These are phyloP conservation scores for Trachelus stipa DNA, from an alignment of 2,888 invertebrate genomes.

Conservation along the genomic window DNA sequence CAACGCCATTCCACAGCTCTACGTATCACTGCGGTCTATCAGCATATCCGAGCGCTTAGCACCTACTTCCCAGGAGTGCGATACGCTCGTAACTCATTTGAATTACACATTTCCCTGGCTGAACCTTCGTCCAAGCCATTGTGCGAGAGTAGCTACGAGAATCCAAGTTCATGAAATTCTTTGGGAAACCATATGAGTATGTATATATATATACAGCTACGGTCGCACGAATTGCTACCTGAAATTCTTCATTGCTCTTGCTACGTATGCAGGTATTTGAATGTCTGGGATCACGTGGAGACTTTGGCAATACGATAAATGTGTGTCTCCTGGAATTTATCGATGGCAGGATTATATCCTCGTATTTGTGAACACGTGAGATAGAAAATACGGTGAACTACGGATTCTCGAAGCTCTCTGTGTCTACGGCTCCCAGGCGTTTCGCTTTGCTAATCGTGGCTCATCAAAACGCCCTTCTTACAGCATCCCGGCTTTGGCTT, in stretches of 20 bases:
- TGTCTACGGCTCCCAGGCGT: slow-evolving; percentile 61
- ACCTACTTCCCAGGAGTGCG: slow-evolving; percentile 67
- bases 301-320: not conserved
- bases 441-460: slow-evolving; percentile 62
- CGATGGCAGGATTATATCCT: not conserved
- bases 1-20: slow-evolving; percentile 55
- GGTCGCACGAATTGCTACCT: not conserved
- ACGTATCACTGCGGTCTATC: slow-evolving; percentile 56
- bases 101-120: slow-evolving; percentile 65
- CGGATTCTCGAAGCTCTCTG: slow-evolving; percentile 48
- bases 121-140: not conserved
- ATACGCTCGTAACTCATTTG: slow-evolving; percentile 66
- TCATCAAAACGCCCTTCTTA: slow-evolving; percentile 60
- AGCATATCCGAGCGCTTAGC: slow-evolving; percentile 67
- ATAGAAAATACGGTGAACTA: not conserved
- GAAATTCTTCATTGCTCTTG: not conserved
- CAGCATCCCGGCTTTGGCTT: slow-evolving; percentile 26
- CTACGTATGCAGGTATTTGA: not conserved
- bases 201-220: not conserved
- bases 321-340: not conserved
- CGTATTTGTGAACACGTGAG: not conserved
- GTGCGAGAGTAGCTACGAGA: not conserved
- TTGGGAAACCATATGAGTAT: not conserved
- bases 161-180: not conserved
- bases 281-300: not conserved